Percentiles rank a stretch among this genome's conserved stretches.
Evolutionary conservation across 2,888 invertebrate species (phyloP).

Genomic region (Lissonota sp.): DNA sequence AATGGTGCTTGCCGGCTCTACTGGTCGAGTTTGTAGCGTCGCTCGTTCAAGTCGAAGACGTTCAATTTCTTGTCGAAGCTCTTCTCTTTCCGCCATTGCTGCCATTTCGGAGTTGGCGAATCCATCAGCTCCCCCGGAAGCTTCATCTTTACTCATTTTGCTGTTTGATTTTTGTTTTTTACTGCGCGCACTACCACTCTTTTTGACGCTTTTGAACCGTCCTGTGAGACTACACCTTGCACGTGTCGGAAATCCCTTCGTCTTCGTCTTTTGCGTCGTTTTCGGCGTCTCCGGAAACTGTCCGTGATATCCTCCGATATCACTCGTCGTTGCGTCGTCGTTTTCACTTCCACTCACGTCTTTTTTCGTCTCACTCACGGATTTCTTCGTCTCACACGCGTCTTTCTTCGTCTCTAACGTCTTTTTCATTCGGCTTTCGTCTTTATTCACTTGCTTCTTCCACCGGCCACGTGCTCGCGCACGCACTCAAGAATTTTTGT

Average conservation of each 20-base stretch:
- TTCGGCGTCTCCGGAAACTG: conserved; percentile 4
- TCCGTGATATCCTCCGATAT: background rate
- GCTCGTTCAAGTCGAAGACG: conserved; percentile 4
- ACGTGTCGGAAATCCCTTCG: conserved; percentile 5
- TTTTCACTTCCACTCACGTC: conserved; percentile 1
- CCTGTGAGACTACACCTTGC: conserved; percentile 30
- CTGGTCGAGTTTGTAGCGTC: background rate
- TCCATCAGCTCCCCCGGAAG: background rate
- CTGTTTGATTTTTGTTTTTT: background rate
- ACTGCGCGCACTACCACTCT: background rate
- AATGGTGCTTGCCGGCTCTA: background rate
- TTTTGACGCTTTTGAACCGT: conserved; percentile 5
- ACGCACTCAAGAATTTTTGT: conserved; percentile 1
- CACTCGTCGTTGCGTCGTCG: background rate
- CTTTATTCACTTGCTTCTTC: background rate
- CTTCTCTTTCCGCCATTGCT: conserved; percentile 6
- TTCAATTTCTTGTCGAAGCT: conserved; percentile 7
- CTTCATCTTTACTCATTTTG: too few species aligned
- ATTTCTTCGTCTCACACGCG: too few species aligned
- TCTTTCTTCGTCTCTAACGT: background rate
- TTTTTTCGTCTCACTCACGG: too few species aligned
- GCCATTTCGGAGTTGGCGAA: too few species aligned
- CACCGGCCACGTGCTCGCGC: conserved; percentile 7
- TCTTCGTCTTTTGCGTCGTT: conserved; percentile 12
- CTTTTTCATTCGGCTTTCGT: conserved; percentile 1